These are phyloP conservation scores for Chiloscyllium plagiosum DNA, from an alignment of 2,113 vertebrate species.

Conservation along the genomic window DNA sequence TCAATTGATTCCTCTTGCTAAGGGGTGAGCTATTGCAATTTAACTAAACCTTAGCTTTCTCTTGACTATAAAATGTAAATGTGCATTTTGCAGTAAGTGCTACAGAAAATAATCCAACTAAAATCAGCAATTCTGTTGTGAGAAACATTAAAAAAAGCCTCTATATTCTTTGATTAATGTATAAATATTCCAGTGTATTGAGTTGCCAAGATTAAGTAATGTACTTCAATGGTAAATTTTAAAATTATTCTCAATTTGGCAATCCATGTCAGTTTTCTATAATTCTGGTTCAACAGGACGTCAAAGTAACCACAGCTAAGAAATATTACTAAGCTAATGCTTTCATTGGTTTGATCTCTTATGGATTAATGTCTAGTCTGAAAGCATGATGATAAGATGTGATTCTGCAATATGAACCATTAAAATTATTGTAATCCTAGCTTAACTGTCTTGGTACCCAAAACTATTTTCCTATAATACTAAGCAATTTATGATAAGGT, in stretches of 20 bases:
- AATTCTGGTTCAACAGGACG: background rate
- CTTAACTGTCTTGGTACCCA: background rate
- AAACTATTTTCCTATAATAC: background rate
- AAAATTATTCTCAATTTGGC: slow-evolving; percentile 1
- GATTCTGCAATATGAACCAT: background rate
- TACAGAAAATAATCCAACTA: background rate
- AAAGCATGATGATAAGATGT: background rate
- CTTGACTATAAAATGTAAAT: background rate
- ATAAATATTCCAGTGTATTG: background rate
- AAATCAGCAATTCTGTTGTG: background rate
- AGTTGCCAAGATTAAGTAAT: background rate
- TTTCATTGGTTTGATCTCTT: background rate
- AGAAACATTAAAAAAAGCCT: background rate
- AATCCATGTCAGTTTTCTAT: background rate
- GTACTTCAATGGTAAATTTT: background rate
- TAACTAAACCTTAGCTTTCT: background rate
- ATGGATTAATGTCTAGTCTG: background rate
- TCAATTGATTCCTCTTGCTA: background rate
- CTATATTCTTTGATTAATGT: background rate
- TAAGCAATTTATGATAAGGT: background rate
- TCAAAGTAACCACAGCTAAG: background rate
- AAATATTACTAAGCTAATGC: background rate
- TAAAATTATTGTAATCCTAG: background rate
- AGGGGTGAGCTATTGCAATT: background rate
- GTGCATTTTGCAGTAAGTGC: background rate